Base-by-base conservation (phyloP, 37 sponge, comb jelly and placozoan genomes). In the Mnemiopsis leidyi region DNA sequence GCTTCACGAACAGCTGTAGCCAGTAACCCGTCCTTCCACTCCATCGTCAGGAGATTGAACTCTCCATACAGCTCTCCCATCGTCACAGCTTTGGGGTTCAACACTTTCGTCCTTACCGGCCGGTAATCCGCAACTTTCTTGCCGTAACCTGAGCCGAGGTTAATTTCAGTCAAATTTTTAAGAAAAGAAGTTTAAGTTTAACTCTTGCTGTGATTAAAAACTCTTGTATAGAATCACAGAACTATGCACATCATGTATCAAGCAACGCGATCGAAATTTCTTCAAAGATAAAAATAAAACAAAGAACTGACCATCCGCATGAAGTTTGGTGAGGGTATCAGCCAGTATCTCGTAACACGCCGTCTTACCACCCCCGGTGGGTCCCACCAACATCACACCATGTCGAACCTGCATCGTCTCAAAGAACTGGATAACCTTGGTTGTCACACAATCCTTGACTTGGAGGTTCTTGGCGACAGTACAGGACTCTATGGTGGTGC, bases 41-140 rank as follows among this genome's bases (percentile, higher is more conserved):
- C 99, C 92, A 97, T 76, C 0, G 99, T 98, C 67, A 97, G 93
- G 38, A 95, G 94, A 94, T 98, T 97, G 39, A 98, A 95, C 82
- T 98, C 99, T 0, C 99, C 99, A 94, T 98, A 98, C 93, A 98
- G 92, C 76, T 98, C 99, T 16, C 99, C 99, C 99, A 98, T 98
- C 20, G 93, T 93, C 1, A 98, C 96, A 69, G 96, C 96, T 95
- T 98, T 98, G 18, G 99, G 99, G 92, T 98, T 98, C 83, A 98
- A 88, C 25, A 98, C 96, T 68, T 95, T 94, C 31, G 97, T 97
- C 75, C 94, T 96, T 7, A 98, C 99, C 31, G 95, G 95, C 69
- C 95, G 96, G 75, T 98, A 98, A 76, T 95, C 95, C 2, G 90
- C 90, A 1, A 85, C 90, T 25, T 85, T 85, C 48, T 39, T 85